Percentiles rank a stretch among this genome's conserved stretches.
Conservation (phyloP, 2,888 invertebrate species). For the Perizoma affinitatum region DNA sequence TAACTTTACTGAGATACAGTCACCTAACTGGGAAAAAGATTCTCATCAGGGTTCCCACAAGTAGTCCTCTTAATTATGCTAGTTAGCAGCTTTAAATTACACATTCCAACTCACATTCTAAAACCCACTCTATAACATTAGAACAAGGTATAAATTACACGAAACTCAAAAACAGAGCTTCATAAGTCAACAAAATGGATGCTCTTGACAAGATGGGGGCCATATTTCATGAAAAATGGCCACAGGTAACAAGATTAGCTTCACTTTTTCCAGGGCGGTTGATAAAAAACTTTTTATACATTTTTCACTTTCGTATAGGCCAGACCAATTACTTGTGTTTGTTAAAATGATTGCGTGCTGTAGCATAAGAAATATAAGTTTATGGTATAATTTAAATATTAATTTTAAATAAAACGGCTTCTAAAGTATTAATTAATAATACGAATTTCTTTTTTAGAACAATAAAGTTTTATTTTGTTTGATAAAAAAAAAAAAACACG, state of each 20-base stretch:
- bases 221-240: constrained; percentile 62
- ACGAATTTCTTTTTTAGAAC: too few relatives aligned
- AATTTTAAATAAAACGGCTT: too few relatives aligned
- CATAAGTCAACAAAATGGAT: constrained; percentile 60
- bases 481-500: too few relatives aligned
- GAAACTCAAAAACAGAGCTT: constrained; percentile 32
- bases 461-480: too few relatives aligned
- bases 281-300: constrained; percentile 42
- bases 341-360: too few relatives aligned
- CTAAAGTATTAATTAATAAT: too few relatives aligned
- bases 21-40: constrained; percentile 2
- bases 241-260: constrained; percentile 59
- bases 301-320: neutral
- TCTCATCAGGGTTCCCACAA: constrained; percentile 5
- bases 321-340: too few relatives aligned
- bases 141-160: constrained; percentile 22
- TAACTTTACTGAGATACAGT: too few relatives aligned
- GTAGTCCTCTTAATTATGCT: constrained; percentile 20
- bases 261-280: constrained; percentile 43
- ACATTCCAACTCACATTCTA: constrained; percentile 5
- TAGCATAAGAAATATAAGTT: too few relatives aligned
- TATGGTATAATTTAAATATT: too few relatives aligned
- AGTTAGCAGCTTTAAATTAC: constrained; percentile 20
- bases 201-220: constrained; percentile 57
- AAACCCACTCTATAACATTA: constrained; percentile 6